These are phyloP conservation scores for Venturia canescens DNA, from an alignment of 1,140 invertebrate genomes.

Conservation along the genomic window DNA sequence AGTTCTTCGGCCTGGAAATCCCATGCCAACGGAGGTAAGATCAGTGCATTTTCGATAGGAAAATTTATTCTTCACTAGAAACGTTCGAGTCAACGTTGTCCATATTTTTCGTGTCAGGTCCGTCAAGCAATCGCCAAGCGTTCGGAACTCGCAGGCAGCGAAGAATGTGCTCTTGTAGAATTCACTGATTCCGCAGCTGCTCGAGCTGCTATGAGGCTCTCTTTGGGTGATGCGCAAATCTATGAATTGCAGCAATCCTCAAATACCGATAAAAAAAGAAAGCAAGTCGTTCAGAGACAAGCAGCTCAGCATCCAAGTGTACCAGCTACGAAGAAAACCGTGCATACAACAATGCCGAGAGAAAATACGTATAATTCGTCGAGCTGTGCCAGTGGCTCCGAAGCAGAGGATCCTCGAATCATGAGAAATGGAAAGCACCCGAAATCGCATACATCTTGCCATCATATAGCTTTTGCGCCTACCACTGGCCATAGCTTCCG, in stretches of 20 bases:
- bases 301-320: slow-evolving; percentile 5
- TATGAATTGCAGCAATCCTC: slow-evolving; percentile 76
- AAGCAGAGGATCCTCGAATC: slow-evolving; percentile 78
- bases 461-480: slow-evolving; percentile 56
- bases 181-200: slow-evolving; percentile 92
- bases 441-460: slow-evolving; percentile 62
- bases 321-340: slow-evolving; percentile 69
- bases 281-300: slow-evolving; percentile 43
- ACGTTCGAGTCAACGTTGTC: background rate
- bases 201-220: slow-evolving; percentile 84
- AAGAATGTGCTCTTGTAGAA: slow-evolving; percentile 92
- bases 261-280: slow-evolving; percentile 68
- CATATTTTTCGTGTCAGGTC: slow-evolving; percentile 71
- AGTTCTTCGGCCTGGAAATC: slow-evolving; percentile 90
- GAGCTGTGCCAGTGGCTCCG: slow-evolving; percentile 83
- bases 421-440: slow-evolving; percentile 60
- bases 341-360: slow-evolving; percentile 56
- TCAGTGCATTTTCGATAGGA: background rate
- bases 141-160: slow-evolving; percentile 86
- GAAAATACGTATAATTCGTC: slow-evolving; percentile 76
- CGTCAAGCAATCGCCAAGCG: slow-evolving; percentile 93
- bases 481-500: slow-evolving; percentile 61
- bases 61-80: too few relatives aligned
- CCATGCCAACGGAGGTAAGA: slow-evolving; percentile 88
- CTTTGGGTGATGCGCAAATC: slow-evolving; percentile 66